Conservation (phyloP, 2,797 vertebrate genomes). For the Bryconaethiops microstoma region DNA sequence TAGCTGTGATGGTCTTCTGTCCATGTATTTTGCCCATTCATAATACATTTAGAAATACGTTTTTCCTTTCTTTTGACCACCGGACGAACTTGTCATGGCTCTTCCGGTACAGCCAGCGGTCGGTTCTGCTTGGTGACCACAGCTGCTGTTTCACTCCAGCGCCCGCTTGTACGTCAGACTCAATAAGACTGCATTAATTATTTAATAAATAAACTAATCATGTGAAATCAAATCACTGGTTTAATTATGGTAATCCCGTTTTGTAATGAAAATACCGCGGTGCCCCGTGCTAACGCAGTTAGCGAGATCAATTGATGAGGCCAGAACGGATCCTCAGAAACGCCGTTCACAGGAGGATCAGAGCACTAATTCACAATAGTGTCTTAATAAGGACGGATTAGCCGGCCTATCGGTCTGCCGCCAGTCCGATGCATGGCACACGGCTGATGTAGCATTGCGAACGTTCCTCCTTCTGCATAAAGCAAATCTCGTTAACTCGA, state of each 20-base stretch:
- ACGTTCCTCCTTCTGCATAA: slow-evolving; percentile 50
- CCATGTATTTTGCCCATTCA: no score
- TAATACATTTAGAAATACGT: no score
- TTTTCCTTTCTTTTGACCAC: no score
- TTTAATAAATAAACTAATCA: slow-evolving; percentile 25
- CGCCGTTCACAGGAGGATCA: slow-evolving; percentile 61
- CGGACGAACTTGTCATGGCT: background rate
- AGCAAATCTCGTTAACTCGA: slow-evolving; percentile 53
- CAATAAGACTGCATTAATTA: background rate
- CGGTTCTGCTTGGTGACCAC: background rate
- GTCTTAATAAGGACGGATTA: slow-evolving; percentile 77
- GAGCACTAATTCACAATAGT: slow-evolving; percentile 75
- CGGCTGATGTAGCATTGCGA: slow-evolving; percentile 62
- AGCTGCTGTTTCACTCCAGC: background rate
- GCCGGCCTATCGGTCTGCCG: slow-evolving; percentile 68
- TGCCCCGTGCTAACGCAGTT: slow-evolving; percentile 36
- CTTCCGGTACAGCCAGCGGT: background rate
- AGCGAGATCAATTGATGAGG: slow-evolving; percentile 27
- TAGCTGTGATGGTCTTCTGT: no score
- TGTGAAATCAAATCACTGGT: slow-evolving; percentile 38
- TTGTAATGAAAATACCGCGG: slow-evolving; percentile 34
- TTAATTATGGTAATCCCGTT: slow-evolving; percentile 37
- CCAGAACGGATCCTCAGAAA: slow-evolving; percentile 31
- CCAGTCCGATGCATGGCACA: slow-evolving; percentile 67
- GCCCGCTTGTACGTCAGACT: background rate